Percentiles rank a stretch among this genome's conserved stretches.
Conservation (phyloP, 2,113 vertebrate species). For the Micronisus gabar region DNA sequence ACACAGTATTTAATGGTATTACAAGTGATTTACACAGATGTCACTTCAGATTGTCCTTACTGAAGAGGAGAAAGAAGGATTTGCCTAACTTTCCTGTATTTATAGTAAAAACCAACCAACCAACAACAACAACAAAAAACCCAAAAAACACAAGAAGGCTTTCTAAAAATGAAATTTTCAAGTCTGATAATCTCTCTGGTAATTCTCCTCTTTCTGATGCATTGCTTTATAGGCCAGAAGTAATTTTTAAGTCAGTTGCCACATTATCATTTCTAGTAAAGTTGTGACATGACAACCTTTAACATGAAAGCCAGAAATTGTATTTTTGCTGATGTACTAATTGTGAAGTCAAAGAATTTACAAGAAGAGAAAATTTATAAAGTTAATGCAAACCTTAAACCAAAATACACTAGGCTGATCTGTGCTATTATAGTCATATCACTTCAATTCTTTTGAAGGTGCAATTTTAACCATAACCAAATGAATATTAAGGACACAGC, state of each 20-base stretch:
- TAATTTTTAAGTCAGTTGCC: neutral
- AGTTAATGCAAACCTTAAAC: neutral
- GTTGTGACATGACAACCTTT: neutral
- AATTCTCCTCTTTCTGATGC: neutral
- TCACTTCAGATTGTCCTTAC: neutral
- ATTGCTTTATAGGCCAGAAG: neutral
- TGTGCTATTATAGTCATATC: neutral
- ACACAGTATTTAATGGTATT: neutral
- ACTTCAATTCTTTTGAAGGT: neutral
- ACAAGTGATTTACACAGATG: neutral
- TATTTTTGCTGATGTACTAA: fast-evolving
- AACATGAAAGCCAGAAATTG: neutral
- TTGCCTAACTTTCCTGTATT: neutral
- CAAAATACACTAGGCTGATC: neutral
- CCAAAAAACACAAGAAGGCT: fast-evolving
- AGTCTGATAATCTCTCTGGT: neutral
- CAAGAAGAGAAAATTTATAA: neutral
- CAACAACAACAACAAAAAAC: no score
- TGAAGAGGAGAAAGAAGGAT: neutral
- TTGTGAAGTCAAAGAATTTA: neutral
- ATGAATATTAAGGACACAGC: neutral
- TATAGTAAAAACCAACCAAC: neutral
- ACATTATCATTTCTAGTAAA: neutral
- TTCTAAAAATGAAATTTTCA: neutral
- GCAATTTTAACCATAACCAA: neutral